phyloP scores from a whole-genome alignment of 2,797 vertebrate species.

The Chiroxiphia lanceolata region DNA sequence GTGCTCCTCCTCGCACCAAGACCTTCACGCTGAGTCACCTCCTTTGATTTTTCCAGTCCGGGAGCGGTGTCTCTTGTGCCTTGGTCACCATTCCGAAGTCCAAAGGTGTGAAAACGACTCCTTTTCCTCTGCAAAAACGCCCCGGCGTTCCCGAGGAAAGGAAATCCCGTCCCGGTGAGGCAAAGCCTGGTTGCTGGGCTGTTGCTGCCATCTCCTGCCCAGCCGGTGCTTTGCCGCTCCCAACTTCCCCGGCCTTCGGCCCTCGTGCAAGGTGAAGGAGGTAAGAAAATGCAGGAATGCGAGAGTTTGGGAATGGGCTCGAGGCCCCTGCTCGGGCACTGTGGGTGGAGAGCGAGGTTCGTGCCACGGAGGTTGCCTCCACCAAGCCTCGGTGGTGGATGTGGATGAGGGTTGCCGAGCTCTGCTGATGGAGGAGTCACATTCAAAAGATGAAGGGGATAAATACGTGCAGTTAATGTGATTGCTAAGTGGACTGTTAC shows the following conservation, averaged over 20 bases:
- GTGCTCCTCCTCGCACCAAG: fast-evolving
- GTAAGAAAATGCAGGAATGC: fast-evolving
- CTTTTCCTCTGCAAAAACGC: background rate
- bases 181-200: background rate
- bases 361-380: background rate
- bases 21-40: background rate
- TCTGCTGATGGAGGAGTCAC: background rate
- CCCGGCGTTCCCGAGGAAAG: fast-evolving
- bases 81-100: background rate
- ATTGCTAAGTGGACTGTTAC: background rate
- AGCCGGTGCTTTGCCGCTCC: background rate
- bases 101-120: fast-evolving
- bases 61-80: fast-evolving
- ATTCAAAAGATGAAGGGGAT: background rate
- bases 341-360: background rate
- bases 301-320: background rate
- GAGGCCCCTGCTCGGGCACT: background rate
- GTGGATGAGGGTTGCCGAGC: background rate
- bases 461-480: background rate
- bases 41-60: background rate
- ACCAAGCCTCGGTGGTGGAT: background rate
- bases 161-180: fast-evolving
- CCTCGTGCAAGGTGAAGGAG: fast-evolving
- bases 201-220: conserved; percentile 61
- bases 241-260: background rate